phyloP scores from a whole-genome alignment of 2,888 invertebrate genomes.

The Ligdia adustata region DNA sequence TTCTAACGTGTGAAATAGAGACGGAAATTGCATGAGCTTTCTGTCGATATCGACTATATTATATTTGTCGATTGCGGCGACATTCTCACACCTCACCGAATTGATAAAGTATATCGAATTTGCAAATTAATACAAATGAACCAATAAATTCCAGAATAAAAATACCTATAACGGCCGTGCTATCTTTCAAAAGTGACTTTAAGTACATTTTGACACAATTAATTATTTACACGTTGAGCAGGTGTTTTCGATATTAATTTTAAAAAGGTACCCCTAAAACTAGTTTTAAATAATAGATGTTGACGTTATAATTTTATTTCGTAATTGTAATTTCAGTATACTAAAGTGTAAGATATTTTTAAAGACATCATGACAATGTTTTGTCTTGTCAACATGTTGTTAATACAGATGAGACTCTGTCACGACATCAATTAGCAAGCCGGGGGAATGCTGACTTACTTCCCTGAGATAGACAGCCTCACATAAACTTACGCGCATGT shows the following conservation, averaged over 20 bases:
- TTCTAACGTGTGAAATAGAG: constrained; percentile 10
- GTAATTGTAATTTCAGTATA: too few species aligned
- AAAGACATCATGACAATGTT: neutral
- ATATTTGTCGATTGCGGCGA: constrained; percentile 28
- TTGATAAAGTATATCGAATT: constrained; percentile 38
- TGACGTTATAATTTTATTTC: too few species aligned
- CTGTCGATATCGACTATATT: constrained; percentile 22
- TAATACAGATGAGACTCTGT: constrained; percentile 40
- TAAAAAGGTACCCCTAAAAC: too few species aligned
- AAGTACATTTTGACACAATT: too few species aligned
- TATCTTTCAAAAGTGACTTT: too few species aligned
- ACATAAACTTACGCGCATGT: constrained; percentile 37
- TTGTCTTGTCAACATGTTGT: constrained; percentile 23
- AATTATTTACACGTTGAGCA: too few species aligned
- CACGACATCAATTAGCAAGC: constrained; percentile 63
- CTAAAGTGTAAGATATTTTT: too few species aligned
- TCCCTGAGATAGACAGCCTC: constrained; percentile 54
- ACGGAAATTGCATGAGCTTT: neutral
- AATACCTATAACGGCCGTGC: too few species aligned
- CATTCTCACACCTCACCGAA: constrained; percentile 46
- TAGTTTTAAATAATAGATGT: too few species aligned
- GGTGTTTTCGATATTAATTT: too few species aligned
- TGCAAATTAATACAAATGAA: constrained; percentile 35
- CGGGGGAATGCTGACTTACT: constrained; percentile 61
- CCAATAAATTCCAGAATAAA: constrained; percentile 19